Base-by-base conservation (phyloP, 2,113 vertebrate species). In the Callorhinus ursinus region DNA sequence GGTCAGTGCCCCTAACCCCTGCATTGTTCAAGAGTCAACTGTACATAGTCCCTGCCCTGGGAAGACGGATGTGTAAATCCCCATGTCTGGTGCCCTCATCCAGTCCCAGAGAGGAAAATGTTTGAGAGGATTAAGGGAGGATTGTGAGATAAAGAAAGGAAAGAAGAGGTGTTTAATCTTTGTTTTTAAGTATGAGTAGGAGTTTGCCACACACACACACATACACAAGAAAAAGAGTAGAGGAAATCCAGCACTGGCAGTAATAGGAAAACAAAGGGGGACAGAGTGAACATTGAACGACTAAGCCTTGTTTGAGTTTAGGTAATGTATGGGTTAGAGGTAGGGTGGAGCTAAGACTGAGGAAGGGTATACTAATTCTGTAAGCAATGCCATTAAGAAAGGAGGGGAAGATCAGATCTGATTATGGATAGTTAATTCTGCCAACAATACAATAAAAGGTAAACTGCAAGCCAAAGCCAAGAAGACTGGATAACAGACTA, bases 81-180 rank as follows among this genome's bases (percentile, higher is more conserved):
- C 57, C 31, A 31, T 12, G 51, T 72, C 85, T 33, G n/a, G 12
- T 13, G 31, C 67, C 31, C 7, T 83, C 22, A 69, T 57, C 59
- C 49, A 65, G 71, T 22, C 39, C 36, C 18, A 71, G 49, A 89
- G 21, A 46, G 39, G 8, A 83, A n/a, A 88, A 51, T 31, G 51
- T 36, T 33, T 71, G 2, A 69, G 15, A 93, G 63, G 31, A 63
- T 63, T 74, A 67, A 86, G 24, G 63, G 19, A 61, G 57, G n/a
- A 80, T 0, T 61, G 5, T n/a, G n/a, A 86, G 28, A 79, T 36
- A 88, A 84, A 93, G 7, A 36, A 21, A 57, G 7, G 18, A 33
- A 81, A 69, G 36, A 65, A n/a, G 42, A 46, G 46, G 79, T 74
- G 67, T 55, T 93, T 87, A 86, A 90, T 61, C 72, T 51, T 92